Evolutionary conservation across 1,140 invertebrate genomes (phyloP).

Genomic region (Triops longicaudatus): DNA sequence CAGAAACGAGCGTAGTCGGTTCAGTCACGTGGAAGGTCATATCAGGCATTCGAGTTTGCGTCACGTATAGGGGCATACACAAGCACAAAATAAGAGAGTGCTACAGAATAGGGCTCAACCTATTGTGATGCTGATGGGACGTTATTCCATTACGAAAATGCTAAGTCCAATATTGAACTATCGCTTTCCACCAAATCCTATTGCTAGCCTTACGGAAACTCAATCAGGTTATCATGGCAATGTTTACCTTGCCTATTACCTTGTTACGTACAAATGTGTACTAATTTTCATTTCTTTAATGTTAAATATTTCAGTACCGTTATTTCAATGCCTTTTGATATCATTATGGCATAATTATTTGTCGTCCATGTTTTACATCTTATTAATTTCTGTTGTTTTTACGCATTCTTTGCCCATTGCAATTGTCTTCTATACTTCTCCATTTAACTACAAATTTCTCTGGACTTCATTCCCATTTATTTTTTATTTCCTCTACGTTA

Average conservation of each 20-base stretch:
- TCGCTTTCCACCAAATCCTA: background rate
- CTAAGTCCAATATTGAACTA: slow-evolving; percentile 1
- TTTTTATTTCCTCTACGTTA: too few species aligned
- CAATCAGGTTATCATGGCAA: background rate
- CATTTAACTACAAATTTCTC: too few species aligned
- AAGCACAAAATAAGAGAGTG: background rate
- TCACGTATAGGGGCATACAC: background rate
- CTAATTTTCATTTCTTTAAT: too few species aligned
- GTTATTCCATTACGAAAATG: background rate
- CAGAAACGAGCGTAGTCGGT: background rate
- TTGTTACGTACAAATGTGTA: too few species aligned
- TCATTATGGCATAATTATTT: too few species aligned
- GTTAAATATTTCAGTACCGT: too few species aligned
- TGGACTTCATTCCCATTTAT: too few species aligned
- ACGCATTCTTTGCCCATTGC: too few species aligned
- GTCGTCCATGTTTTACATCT: too few species aligned
- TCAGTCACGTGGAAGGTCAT: background rate
- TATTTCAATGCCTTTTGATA: too few species aligned
- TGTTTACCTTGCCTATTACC: background rate
- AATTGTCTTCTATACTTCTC: too few species aligned
- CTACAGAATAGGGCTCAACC: background rate
- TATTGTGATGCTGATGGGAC: slow-evolving; percentile 4
- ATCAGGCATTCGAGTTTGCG: background rate
- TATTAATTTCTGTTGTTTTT: too few species aligned
- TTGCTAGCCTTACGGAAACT: background rate